Percentiles rank a stretch among this genome's conserved stretches.
These are phyloP conservation scores for Alentia gelatinosa DNA, from an alignment of 2,888 invertebrate genomes.

Conservation along the genomic window DNA sequence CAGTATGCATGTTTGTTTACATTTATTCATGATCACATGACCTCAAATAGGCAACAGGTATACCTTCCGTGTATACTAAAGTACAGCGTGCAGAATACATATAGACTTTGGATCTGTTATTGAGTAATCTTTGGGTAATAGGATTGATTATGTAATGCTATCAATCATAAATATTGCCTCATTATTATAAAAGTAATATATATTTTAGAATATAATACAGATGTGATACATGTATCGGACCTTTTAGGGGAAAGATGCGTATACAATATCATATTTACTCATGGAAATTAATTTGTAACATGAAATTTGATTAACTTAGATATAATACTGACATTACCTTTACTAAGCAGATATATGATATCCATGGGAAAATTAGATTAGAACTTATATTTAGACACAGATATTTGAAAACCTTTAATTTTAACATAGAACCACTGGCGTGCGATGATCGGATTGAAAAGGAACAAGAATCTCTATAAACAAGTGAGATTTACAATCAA, in stretches of 20 bases:
- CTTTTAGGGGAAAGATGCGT: too few species aligned
- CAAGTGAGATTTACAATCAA: too few species aligned
- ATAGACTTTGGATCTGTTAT: neutral
- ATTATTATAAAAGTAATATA: neutral
- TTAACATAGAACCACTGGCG: too few species aligned
- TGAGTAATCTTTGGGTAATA: neutral
- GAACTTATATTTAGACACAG: too few species aligned
- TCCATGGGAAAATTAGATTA: too few species aligned
- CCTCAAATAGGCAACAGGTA: conserved; percentile 3
- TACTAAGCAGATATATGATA: neutral
- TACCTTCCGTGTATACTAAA: neutral
- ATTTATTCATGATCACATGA: neutral
- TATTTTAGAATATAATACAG: neutral
- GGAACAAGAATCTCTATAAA: too few species aligned
- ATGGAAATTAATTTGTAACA: neutral
- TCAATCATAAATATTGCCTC: neutral
- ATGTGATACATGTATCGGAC: too few species aligned
- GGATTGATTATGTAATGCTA: neutral
- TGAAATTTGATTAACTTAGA: neutral
- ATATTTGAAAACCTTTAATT: too few species aligned
- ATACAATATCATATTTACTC: neutral
- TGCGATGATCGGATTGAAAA: too few species aligned
- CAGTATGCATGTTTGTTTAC: neutral
- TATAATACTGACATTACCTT: neutral
- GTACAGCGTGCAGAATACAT: neutral